Base-by-base conservation (phyloP, 2,888 invertebrate species). In the Caradrina clavipalpis region DNA sequence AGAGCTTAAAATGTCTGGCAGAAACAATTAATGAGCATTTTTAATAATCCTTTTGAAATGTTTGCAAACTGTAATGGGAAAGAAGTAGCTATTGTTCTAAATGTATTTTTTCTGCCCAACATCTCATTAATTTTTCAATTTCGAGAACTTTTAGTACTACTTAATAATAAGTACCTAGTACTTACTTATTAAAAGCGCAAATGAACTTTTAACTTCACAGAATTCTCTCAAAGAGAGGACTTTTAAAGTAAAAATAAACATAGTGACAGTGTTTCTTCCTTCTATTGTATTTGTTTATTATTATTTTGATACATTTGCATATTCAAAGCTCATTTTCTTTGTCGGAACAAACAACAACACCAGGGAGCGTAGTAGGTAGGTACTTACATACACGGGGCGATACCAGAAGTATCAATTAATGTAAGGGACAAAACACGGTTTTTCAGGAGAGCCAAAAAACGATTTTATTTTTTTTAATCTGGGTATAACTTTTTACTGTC, bases 11-110 rank as follows among this genome's bases (percentile, higher is more conserved):
- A 62, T 10, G 35, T 11, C 2, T 35, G 35, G 10, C n/a, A n/a
- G n/a, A 35, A 57, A 77, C 15, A 57, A 53, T 42, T 51, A 51
- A 77, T 35, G 50, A 70, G 45, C 35, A n/a, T 26, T 55, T 49
- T 21, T 22, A 5, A 35, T 22, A 45, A 10, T 45, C 11, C 26
- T 69, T 39, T 15, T 45, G n/a, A 35, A 19, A 39, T 39, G 4
- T 53, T 73, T 47, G 35, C 45, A 19, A 69, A 63, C 45, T 45
- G 35, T 17, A 42, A 19, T 60, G n/a, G 19, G 11, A 13, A 13
- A 69, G 15, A 15, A 35, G 17, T n/a, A 65, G 10, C 39, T 31
- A 31, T 50, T 31, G 11, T 19, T 26, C 13, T 17, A 1, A 22
- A 8, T n/a, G 39, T 39, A 39, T 39, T 39, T 39, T 21, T 49